These are phyloP conservation scores for Agrilus mali DNA, from an alignment of 2,888 invertebrate species.

Conservation along the genomic window DNA sequence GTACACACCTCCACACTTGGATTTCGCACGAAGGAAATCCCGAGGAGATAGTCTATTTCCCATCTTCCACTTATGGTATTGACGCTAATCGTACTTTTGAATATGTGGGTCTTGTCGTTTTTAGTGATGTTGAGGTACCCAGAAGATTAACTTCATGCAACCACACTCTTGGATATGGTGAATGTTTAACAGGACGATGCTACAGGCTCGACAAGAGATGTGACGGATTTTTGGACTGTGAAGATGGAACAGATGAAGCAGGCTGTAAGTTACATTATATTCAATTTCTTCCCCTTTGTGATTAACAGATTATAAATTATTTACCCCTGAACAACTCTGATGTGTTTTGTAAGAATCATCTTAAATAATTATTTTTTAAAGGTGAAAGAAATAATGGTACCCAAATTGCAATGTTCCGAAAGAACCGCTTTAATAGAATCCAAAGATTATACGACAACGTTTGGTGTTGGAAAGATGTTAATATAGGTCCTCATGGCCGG, in stretches of 20 bases:
- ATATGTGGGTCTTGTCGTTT: constrained; percentile 77
- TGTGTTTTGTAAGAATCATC: too few species aligned
- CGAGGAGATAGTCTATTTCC: constrained; percentile 74
- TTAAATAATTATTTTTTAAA: too few species aligned
- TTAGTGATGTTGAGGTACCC: constrained; percentile 76
- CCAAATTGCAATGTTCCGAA: constrained; percentile 61
- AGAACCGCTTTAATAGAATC: constrained; percentile 76
- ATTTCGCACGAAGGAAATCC: constrained; percentile 74
- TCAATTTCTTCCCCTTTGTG: too few species aligned
- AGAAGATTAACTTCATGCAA: constrained; percentile 60
- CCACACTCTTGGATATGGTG: constrained; percentile 54
- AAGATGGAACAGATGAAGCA: constrained; percentile 76
- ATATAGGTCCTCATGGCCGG: constrained; percentile 84
- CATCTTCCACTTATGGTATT: constrained; percentile 81
- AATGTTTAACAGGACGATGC: constrained; percentile 75
- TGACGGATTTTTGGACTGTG: constrained; percentile 66
- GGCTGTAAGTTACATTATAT: constrained; percentile 61
- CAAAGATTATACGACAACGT: constrained; percentile 87
- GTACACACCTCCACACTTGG: constrained; percentile 74
- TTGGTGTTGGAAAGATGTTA: constrained; percentile 91
- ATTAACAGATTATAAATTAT: too few species aligned
- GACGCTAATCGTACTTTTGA: constrained; percentile 91
- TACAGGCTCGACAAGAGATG: constrained; percentile 64
- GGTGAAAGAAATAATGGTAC: constrained; percentile 51
- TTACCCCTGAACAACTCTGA: too few species aligned